Evolutionary conservation across 2,113 vertebrate species (phyloP).

Genomic region (Gobius niger): DNA sequence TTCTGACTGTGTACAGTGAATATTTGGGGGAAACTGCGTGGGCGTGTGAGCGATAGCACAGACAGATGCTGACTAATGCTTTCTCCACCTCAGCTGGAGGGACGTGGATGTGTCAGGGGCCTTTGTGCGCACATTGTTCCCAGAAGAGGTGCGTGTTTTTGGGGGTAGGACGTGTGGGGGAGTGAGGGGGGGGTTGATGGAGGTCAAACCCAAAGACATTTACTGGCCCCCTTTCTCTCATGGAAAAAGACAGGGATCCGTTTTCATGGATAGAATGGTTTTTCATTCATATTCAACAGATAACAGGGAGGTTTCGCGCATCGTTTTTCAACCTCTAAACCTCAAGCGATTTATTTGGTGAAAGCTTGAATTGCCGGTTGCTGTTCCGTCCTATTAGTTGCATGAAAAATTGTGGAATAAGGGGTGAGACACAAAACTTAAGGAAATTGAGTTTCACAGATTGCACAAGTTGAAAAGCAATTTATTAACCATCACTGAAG

Average conservation of each 20-base stretch:
- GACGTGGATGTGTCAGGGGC: slow-evolving; percentile 23
- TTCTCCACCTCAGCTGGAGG: slow-evolving; percentile 46
- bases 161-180: slow-evolving; percentile 7
- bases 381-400: not conserved
- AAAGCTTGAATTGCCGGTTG: not conserved
- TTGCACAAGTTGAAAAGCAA: no score
- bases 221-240: not conserved
- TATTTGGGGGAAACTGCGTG: slow-evolving; percentile 22
- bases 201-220: slow-evolving; percentile 11
- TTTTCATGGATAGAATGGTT: not conserved
- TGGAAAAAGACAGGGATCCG: not conserved
- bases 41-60: slow-evolving; percentile 14
- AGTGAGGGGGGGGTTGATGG: not conserved
- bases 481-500: no score
- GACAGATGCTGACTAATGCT: slow-evolving; percentile 47
- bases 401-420: not conserved
- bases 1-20: not conserved
- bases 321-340: not conserved
- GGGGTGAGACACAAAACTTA: not conserved
- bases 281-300: not conserved
- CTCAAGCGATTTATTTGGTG: not conserved
- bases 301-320: not conserved
- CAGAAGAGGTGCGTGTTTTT: not conserved
- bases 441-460: no score
- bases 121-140: slow-evolving; percentile 1